Evolutionary conservation across 2,113 vertebrate species (phyloP).

Genomic region (Cacatua alba): DNA sequence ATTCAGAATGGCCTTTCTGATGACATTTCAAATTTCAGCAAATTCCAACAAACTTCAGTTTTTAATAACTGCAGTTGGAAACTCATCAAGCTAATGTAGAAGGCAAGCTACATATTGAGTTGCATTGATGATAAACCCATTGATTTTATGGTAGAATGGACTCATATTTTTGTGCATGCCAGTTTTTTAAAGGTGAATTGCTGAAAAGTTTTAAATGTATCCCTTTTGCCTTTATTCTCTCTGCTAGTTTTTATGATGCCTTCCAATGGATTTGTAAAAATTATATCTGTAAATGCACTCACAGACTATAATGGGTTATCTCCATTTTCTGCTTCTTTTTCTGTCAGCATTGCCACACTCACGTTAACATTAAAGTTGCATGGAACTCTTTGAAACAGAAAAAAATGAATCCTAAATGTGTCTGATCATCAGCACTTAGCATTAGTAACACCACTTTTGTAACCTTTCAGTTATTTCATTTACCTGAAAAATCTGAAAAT

Average conservation of each 20-base stretch:
- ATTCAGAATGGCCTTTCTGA: background rate
- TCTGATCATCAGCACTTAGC: background rate
- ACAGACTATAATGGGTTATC: accelerated
- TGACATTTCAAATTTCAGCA: background rate
- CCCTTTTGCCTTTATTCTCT: background rate
- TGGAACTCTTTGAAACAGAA: background rate
- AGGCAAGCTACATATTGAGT: background rate
- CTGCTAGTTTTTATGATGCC: background rate
- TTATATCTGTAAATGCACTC: background rate
- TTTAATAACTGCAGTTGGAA: background rate
- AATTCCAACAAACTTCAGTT: background rate
- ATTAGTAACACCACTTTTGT: background rate
- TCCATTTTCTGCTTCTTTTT: background rate
- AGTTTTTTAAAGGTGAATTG: background rate
- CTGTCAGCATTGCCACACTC: background rate
- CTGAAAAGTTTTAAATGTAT: background rate
- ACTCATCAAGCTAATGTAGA: background rate
- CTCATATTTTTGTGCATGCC: background rate
- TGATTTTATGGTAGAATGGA: background rate
- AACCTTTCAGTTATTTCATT: background rate
- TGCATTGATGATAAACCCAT: background rate
- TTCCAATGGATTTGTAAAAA: background rate
- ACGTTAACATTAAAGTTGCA: background rate
- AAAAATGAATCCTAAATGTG: background rate
- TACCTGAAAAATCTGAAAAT: background rate